phyloP scores from a whole-genome alignment of 2,888 invertebrate species.

The Cantharis rufa region DNA sequence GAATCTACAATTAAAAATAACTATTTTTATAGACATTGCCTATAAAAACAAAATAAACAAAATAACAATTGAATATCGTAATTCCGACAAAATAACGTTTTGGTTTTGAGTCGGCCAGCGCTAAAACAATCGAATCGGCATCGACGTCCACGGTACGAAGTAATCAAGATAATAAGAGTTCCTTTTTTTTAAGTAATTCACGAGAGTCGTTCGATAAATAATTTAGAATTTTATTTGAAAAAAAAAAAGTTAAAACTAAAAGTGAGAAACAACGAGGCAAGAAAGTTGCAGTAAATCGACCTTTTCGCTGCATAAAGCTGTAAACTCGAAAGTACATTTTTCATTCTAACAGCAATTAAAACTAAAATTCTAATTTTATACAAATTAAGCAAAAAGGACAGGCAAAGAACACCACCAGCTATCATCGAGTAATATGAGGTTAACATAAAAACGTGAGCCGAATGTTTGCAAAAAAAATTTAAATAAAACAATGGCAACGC shows the following conservation, averaged over 20 bases:
- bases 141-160: not conserved
- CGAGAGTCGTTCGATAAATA: not conserved
- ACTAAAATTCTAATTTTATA: not conserved
- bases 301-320: not conserved
- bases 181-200: not conserved
- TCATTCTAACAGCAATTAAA: not conserved
- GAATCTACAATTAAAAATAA: not conserved
- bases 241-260: not conserved
- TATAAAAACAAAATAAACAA: not conserved
- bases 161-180: not conserved
- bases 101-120: not conserved
- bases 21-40: not conserved
- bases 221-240: not conserved
- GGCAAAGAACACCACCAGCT: not conserved
- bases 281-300: not conserved
- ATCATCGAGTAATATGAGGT: not conserved
- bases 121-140: not conserved
- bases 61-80: not conserved
- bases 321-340: not conserved
- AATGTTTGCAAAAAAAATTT: slow-evolving; percentile 17
- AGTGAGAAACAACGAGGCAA: not conserved
- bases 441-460: slow-evolving; percentile 7
- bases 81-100: not conserved
- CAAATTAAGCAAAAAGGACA: not conserved
- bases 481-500: slow-evolving; percentile 30